phyloP scores from a whole-genome alignment of 2,113 vertebrate genomes.

The Scomber japonicus region DNA sequence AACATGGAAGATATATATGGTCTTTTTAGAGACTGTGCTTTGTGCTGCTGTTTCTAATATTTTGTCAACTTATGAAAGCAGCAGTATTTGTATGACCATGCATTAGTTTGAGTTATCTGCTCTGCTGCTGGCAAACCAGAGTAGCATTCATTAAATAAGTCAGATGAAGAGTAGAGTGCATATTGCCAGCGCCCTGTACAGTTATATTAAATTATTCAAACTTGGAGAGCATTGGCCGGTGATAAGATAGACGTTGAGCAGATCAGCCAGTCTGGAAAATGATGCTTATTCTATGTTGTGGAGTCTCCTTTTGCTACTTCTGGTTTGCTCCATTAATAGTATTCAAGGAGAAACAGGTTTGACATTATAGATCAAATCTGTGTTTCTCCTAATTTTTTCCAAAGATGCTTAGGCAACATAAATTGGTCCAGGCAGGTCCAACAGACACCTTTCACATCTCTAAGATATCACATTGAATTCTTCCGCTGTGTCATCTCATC shows the following conservation, averaged over 20 bases:
- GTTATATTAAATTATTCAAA: slow-evolving; percentile 36
- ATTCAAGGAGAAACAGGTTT: background rate
- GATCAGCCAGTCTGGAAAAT: background rate
- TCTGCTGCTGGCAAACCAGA: too few relatives aligned
- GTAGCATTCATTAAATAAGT: slow-evolving; percentile 1
- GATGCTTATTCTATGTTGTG: background rate
- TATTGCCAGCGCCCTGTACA: background rate
- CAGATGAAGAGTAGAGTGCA: background rate
- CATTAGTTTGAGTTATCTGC: too few relatives aligned
- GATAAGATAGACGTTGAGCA: slow-evolving; percentile 24
- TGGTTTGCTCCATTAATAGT: background rate
- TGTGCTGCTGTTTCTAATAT: too few relatives aligned
- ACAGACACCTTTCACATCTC: too few relatives aligned
- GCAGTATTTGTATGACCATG: too few relatives aligned
- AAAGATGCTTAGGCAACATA: background rate
- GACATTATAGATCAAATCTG: background rate
- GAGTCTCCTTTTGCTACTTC: background rate
- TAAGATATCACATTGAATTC: too few relatives aligned
- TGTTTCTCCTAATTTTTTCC: too few relatives aligned
- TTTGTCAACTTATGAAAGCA: too few relatives aligned
- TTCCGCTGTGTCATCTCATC: too few relatives aligned
- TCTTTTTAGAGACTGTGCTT: too few relatives aligned
- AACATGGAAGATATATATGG: background rate
- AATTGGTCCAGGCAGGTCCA: too few relatives aligned
- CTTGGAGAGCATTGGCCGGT: slow-evolving; percentile 2